Base-by-base conservation (phyloP, 2,113 vertebrate species). In the Oreochromis spilurus region DNA sequence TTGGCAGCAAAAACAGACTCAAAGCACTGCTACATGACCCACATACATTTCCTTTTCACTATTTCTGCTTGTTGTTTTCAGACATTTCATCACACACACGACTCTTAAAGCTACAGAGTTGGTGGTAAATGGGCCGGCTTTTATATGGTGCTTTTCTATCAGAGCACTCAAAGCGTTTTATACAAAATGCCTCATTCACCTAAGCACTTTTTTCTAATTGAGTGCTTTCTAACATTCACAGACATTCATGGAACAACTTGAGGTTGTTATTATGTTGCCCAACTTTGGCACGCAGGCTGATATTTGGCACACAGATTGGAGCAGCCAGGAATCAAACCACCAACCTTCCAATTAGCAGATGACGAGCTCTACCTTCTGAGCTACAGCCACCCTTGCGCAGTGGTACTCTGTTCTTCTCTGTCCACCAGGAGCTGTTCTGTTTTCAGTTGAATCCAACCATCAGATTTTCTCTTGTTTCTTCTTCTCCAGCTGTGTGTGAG, bases 401-500 rank as follows among this genome's bases (percentile, higher is more conserved):
- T 21, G n/a, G 19, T 10, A 19, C 70, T 5, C 43, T 48, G 6
- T 21, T 17, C 43, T 16, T 57, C 21, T 38, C 4, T 62, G 21
- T 48, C 19, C 4, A 48, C 67, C 40, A 48, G 67, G 24, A 45
- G 24, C 14, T 75, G 70, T 19, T 29, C 43, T 77, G 43, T 50
- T 31, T 19, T 31, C 43, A 77, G 43, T 29, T 14, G 17, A 55
- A 48, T 55, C 84, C 77, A 79, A 81, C 34, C 38, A 17, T 24
- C 12, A 58, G 12, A 31, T 10, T 29, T 21, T 34, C 9, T 4
- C 85, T 82, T 2, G 10, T 77, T 31, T 77, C 72, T 50, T 77
- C 45, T 52, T 52, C 5, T 43, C 10, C 70, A 81, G 92, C 29
- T 26, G 65, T 96, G 36, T 29, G 43, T 80, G 75, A 97, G 14